These are phyloP conservation scores for Didymodactylos carnosus DNA, from an alignment of 2,888 invertebrate genomes.

Conservation along the genomic window DNA sequence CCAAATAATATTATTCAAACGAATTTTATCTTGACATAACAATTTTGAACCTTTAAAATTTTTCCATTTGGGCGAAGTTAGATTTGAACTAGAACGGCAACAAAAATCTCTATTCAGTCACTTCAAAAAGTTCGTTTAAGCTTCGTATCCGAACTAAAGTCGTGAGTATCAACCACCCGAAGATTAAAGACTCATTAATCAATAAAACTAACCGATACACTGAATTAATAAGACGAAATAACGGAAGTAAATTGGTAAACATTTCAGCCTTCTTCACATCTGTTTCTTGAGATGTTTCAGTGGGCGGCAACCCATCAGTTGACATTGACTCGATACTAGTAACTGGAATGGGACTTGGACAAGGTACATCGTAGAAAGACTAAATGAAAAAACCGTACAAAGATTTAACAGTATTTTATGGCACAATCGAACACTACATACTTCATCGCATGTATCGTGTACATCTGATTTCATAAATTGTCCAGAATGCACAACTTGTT, in stretches of 20 bases:
- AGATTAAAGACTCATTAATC: too few relatives aligned
- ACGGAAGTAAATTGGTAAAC: neutral
- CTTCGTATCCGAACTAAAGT: neutral
- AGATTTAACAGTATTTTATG: too few relatives aligned
- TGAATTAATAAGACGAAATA: neutral
- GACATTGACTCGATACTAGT: too few relatives aligned
- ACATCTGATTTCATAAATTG: neutral
- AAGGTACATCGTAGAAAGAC: neutral
- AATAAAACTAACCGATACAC: neutral
- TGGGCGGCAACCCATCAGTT: neutral
- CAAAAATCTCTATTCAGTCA: too few relatives aligned
- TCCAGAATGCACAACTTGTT: neutral
- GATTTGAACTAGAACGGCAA: constrained; percentile 1
- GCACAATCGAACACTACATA: too few relatives aligned
- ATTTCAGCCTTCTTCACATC: neutral
- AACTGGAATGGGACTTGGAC: neutral
- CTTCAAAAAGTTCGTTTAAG: neutral
- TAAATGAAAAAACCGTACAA: neutral
- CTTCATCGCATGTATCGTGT: neutral
- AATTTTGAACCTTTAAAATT: constrained; percentile 91
- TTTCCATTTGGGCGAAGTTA: constrained; percentile 88
- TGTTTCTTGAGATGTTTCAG: neutral
- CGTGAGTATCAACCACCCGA: too few relatives aligned
- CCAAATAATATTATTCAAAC: constrained; percentile 98
- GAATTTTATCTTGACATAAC: constrained; percentile 93